A percentile compares a stretch with the other conserved stretches of the same genome.
These are phyloP conservation scores for Agrilus planipennis DNA, from an alignment of 1,140 invertebrate genomes.

Conservation along the genomic window DNA sequence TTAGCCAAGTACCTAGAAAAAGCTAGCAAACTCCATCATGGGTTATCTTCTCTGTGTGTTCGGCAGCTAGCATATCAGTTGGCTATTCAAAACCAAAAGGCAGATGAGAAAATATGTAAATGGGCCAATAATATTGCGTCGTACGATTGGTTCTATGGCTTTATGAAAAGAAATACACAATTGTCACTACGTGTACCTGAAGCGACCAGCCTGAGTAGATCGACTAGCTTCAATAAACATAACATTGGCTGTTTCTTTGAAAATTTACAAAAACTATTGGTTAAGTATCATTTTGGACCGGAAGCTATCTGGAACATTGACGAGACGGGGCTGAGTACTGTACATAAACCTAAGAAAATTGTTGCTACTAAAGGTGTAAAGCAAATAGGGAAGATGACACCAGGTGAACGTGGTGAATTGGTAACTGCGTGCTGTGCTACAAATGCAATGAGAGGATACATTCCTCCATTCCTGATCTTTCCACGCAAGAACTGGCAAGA, in stretches of 20 bases:
- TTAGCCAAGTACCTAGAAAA: too few species aligned
- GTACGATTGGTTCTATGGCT: background rate
- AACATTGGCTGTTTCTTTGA: slow-evolving; percentile 1
- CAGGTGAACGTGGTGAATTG: slow-evolving; percentile 17
- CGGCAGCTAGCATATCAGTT: too few species aligned
- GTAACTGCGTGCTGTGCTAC: slow-evolving; percentile 25
- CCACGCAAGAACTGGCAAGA: background rate
- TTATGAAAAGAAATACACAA: background rate
- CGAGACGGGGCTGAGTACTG: slow-evolving; percentile 14
- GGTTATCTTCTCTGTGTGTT: too few species aligned
- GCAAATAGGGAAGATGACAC: slow-evolving; percentile 14
- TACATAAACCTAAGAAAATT: slow-evolving; percentile 12
- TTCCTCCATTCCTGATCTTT: slow-evolving; percentile 22
- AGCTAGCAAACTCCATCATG: too few species aligned
- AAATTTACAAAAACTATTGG: background rate
- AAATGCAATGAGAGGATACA: slow-evolving; percentile 28
- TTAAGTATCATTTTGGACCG: background rate
- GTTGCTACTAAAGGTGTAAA: slow-evolving; percentile 12
- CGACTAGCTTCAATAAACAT: background rate
- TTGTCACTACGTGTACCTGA: background rate
- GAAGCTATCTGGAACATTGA: slow-evolving; percentile 16
- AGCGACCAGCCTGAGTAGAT: background rate
- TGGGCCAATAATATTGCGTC: too few species aligned
- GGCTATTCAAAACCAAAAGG: too few species aligned
- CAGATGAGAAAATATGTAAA: too few species aligned